phyloP scores from a whole-genome alignment of 2,888 invertebrate species.

The Candidula unifasciata region DNA sequence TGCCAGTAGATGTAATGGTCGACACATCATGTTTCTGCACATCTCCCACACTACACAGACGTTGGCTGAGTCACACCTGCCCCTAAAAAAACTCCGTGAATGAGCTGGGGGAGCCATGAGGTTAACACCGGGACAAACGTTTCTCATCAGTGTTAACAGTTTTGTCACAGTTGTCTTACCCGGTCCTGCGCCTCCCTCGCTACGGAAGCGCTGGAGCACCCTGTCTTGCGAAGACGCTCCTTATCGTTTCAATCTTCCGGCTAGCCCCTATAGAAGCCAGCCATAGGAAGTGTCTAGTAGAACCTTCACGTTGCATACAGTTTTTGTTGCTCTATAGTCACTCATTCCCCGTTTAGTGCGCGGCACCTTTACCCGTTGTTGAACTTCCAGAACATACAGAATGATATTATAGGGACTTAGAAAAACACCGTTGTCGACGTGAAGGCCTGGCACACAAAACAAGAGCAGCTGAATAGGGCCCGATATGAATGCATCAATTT shows the following conservation, averaged over 20 bases:
- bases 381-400: not conserved
- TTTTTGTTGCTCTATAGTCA: too few relatives aligned
- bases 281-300: too few relatives aligned
- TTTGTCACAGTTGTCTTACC: not conserved
- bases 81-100: not conserved
- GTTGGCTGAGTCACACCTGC: constrained; percentile 15
- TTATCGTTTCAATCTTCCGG: too few relatives aligned
- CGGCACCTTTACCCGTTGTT: not conserved
- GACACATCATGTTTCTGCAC: too few relatives aligned
- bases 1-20: too few relatives aligned
- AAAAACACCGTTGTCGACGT: not conserved
- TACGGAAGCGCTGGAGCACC: too few relatives aligned
- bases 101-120: not conserved
- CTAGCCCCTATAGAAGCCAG: too few relatives aligned
- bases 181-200: too few relatives aligned
- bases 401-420: not conserved
- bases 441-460: not conserved
- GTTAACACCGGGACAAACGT: constrained; percentile 1
- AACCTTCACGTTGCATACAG: too few relatives aligned
- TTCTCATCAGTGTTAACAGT: not conserved
- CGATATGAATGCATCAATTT: not conserved
- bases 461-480: not conserved
- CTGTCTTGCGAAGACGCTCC: too few relatives aligned
- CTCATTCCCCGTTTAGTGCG: not conserved
- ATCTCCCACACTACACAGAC: too few relatives aligned